These are phyloP conservation scores for Lasioglossum leucozonium DNA, from an alignment of 2,888 invertebrate genomes.

Conservation along the genomic window DNA sequence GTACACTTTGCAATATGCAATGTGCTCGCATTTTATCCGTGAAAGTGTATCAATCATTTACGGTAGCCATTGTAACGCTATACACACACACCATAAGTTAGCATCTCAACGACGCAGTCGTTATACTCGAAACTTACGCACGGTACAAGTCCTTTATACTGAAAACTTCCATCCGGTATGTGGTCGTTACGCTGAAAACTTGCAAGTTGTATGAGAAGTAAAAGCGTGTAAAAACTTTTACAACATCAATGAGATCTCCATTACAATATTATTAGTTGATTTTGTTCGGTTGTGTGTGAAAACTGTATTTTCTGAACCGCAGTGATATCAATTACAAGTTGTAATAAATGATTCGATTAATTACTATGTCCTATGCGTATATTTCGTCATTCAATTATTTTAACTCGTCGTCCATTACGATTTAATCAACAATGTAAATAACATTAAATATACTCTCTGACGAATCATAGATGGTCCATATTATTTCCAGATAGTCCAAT, in stretches of 20 bases:
- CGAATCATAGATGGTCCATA: neutral
- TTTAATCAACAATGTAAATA: neutral
- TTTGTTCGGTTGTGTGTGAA: neutral
- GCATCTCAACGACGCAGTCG: neutral
- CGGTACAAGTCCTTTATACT: neutral
- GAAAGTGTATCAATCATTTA: neutral
- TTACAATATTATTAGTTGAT: neutral
- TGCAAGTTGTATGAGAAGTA: slow-evolving; percentile 1
- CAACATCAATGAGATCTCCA: neutral
- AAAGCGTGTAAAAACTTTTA: neutral
- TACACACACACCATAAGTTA: neutral
- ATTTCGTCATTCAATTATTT: neutral
- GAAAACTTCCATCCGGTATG: neutral
- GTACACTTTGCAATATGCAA: neutral
- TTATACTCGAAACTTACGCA: slow-evolving; percentile 3
- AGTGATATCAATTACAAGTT: neutral
- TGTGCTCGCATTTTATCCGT: neutral
- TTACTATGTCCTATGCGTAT: neutral
- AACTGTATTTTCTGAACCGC: neutral
- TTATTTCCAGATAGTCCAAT: neutral
- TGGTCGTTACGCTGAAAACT: neutral
- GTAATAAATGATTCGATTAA: neutral
- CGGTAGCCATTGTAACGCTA: neutral
- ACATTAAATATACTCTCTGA: neutral
- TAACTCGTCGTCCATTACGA: neutral